Base-by-base conservation (phyloP, 2,113 vertebrate genomes). In the Pelecanoides urinatrix region DNA sequence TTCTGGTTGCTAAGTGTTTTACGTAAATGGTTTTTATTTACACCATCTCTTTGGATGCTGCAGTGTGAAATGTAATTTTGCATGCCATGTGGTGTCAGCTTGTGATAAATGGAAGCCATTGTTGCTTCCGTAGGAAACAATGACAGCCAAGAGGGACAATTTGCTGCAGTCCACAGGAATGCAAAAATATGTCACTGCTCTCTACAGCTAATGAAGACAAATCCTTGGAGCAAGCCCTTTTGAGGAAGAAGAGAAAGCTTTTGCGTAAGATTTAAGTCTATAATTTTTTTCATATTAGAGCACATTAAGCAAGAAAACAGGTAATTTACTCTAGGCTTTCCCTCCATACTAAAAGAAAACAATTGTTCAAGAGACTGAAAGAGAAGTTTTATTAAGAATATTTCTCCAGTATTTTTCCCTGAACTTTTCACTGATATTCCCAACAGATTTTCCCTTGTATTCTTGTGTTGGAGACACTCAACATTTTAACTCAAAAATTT, bases 91-190 rank as follows among this genome's bases (percentile, higher is more conserved):
- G 63, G 63, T 92, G 85, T 95, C 96, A 96, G 92, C 91, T 81
- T n/a, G 2, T 96, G 92, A 97, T 96, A 91, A 95, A 97, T 94
- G 93, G 89, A 56, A 87, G 74, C 82, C 81, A 80, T 87, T 95
- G 94, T 96, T 96, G 63, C 86, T 96, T 96, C 94, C 7, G 2
- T 79, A 96, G 94, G 95, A 97, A 97, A 96, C 90, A 91, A 86
- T 96, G 97, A 93, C 90, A 89, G 95, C 92, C 95, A 94, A 96
- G 58, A 89, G 84, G 79, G 94, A 91, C 88, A 92, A 92, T 90
- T 93, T 95, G 88, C 94, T 94, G 85, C 81, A 73, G 93, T 75
- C 78, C 75, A 76, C 92, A 92, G 81, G 93, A 97, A 96, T 89
- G 92, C 76, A 91, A 87, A 93, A 91, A 76, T 62, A 61, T 78